A percentile compares a stretch with the other conserved stretches of the same genome.
phyloP scores from a whole-genome alignment of 2,888 invertebrate species.

The Caenorhabditis plicata region DNA sequence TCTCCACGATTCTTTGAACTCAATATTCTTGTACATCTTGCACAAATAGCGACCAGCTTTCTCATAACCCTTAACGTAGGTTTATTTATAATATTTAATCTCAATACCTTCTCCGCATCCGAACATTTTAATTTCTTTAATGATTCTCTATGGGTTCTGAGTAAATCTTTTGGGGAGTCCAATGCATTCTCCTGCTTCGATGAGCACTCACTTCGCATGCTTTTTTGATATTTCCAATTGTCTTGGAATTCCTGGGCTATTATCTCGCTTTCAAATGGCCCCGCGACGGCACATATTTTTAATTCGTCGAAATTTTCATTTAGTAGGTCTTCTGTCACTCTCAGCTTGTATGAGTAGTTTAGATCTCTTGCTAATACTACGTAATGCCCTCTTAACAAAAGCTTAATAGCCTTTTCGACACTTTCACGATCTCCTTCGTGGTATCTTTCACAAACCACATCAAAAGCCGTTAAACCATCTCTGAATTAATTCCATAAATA shows the following conservation, averaged over 20 bases:
- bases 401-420: conserved; percentile 7
- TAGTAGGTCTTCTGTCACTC: not conserved
- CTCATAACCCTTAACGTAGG: conserved; percentile 15
- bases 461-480: conserved; percentile 21
- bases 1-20: conserved; percentile 20
- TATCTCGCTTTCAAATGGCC: conserved; percentile 19
- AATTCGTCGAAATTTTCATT: not conserved
- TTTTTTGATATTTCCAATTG: conserved; percentile 6
- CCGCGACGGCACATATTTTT: conserved; percentile 18
- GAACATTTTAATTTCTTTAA: no score
- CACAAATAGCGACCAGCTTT: conserved; percentile 15
- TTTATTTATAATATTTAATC: no score
- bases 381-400: conserved; percentile 17
- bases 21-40: not conserved
- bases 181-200: no score
- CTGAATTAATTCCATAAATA: conserved; percentile 2
- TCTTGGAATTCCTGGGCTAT: conserved; percentile 16
- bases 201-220: no score
- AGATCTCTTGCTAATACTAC: conserved; percentile 5
- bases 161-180: no score
- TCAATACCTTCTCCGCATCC: conserved; percentile 12
- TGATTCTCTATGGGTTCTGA: no score
- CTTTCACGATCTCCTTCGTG: conserved; percentile 11
- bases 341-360: conserved; percentile 2
- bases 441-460: conserved; percentile 27